Conservation (phyloP, 2,888 invertebrate genomes). For the Notodonta dromedarius region DNA sequence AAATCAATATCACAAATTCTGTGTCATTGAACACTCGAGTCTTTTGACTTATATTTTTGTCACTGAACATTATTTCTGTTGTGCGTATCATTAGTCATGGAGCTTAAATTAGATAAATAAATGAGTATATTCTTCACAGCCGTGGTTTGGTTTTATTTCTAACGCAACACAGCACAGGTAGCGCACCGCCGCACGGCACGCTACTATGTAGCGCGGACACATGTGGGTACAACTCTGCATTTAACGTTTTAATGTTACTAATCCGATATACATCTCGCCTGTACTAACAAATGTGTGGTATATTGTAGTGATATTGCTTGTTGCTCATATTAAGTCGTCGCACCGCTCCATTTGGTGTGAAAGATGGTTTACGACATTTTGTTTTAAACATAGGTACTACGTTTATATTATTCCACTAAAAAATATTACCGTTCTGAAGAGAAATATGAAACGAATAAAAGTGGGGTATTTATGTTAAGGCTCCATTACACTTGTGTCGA, state of each 20-base stretch:
- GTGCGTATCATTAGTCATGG: conserved; percentile 60
- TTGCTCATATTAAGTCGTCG: not conserved
- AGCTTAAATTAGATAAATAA: conserved; percentile 72
- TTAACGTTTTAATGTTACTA: conserved; percentile 27
- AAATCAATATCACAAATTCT: conserved; percentile 27
- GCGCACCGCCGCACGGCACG: conserved; percentile 27
- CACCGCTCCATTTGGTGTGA: not conserved
- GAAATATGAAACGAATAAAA: no score
- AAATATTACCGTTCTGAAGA: no score
- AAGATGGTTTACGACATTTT: not conserved
- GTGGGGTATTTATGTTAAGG: no score
- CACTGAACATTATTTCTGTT: conserved; percentile 51
- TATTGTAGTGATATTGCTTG: not conserved
- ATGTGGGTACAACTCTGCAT: conserved; percentile 38
- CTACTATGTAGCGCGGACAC: conserved; percentile 23
- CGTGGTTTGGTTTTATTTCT: conserved; percentile 77
- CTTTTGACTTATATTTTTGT: conserved; percentile 30
- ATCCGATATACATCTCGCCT: conserved; percentile 30
- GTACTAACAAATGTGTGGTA: conserved; percentile 32
- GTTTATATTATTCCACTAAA: no score
- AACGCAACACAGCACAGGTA: conserved; percentile 36
- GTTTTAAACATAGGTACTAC: not conserved
- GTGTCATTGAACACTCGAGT: conserved; percentile 34
- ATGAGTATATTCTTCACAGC: conserved; percentile 76
- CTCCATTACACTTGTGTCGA: no score